Evolutionary conservation across 2,888 invertebrate species (phyloP), one percentile per base, ranked within the genome.

Genomic region (Poecilobothrus nobilitatus): DNA sequence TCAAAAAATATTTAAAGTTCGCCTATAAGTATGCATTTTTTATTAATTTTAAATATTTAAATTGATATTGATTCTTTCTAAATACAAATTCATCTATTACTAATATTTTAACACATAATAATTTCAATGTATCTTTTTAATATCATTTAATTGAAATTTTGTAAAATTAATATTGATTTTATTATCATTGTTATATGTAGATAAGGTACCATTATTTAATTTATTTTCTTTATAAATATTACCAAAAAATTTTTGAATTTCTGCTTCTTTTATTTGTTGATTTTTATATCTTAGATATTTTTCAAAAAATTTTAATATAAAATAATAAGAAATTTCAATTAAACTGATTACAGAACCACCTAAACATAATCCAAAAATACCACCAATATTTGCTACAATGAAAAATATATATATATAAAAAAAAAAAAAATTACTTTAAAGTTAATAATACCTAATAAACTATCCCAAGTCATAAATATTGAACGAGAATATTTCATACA

Each of bases 271-370:
- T 34, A 62, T 15, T 5, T 67, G 41, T 65, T 69, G 66, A 12
- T n/a, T 21, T 67, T 68, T 71, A 61, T 69, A 68, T 0, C 37
- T 53, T 15, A 69, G 3, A 3, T 69, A 53, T 70, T 70, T 71
- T 41, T 70, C 62, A 53, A 68, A 71, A 41, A 73, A 65, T 70
- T 71, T 71, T 33, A 74, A 72, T 12, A 72, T 71, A 22, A 78
- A 73, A 68, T 74, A 78, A 71, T 86, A 87, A 3, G 85, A 18
- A 5, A 87, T 73, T 77, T 88, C 87, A 8, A 87, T 82, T 27
- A 87, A 71, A 73, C 87, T 87, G 68, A 87, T 81, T 34, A 87
- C 82, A 0, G 87, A 87, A 0, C 87, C 88, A 0, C 87, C 87
- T 0, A 88, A 78, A 68, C 87, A 88, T 0, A 88, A 78, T 0